Evolutionary conservation across 1,140 invertebrate species (phyloP).

Genomic region (Neodiprion fabricii): DNA sequence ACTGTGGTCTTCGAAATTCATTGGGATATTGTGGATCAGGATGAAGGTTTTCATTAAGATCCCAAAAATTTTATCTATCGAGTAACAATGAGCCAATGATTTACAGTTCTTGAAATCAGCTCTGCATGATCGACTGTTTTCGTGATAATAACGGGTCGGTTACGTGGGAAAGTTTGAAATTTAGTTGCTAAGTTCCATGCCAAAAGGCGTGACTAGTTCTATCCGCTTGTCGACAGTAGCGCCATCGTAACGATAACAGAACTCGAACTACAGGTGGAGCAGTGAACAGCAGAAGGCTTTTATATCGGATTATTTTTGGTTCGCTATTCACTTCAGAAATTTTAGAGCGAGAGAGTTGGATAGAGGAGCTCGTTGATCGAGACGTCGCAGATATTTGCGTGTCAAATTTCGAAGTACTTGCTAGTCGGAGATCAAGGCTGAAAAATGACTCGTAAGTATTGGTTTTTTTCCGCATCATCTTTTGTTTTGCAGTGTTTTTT

Average conservation of each 20-base stretch:
- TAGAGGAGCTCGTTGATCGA: neutral
- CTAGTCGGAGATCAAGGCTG: slow-evolving; percentile 55
- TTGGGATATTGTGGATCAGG: too few relatives aligned
- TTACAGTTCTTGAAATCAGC: too few relatives aligned
- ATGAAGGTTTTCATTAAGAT: too few relatives aligned
- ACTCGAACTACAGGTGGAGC: neutral
- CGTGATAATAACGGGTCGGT: too few relatives aligned
- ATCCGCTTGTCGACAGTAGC: neutral
- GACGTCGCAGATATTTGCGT: slow-evolving; percentile 20
- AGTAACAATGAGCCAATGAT: too few relatives aligned
- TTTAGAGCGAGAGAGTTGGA: neutral
- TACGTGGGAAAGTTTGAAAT: too few relatives aligned
- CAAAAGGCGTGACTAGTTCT: neutral
- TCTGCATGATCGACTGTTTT: too few relatives aligned
- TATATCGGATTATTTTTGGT: neutral
- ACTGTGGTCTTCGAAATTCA: too few relatives aligned
- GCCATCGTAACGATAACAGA: neutral
- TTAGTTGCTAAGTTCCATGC: too few relatives aligned
- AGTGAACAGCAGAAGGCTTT: too few relatives aligned
- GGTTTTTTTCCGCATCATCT: neutral
- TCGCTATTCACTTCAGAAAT: neutral
- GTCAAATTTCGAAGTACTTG: slow-evolving; percentile 46
- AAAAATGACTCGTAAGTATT: slow-evolving; percentile 58
- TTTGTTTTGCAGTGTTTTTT: too few relatives aligned
- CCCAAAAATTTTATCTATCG: too few relatives aligned